phyloP scores from a whole-genome alignment of 2,113 vertebrate species.

The Gambusia holbrooki region DNA sequence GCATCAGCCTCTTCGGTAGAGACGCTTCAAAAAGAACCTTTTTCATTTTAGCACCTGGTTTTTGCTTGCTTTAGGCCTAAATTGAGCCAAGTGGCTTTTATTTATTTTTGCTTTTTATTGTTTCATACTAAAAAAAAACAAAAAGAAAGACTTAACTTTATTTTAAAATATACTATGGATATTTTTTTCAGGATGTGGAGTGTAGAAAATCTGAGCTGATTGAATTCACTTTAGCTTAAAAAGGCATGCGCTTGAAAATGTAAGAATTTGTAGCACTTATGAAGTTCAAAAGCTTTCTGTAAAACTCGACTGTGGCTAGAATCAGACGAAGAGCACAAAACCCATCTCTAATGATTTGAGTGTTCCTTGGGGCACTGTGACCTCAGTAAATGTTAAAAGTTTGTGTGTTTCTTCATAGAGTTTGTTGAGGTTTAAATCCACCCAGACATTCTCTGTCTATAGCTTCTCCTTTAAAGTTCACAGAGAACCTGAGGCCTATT shows the following conservation, averaged over 20 bases:
- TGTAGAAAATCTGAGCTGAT: background rate
- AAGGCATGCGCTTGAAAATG: background rate
- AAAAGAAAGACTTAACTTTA: background rate
- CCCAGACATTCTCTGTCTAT: no score
- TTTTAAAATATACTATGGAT: background rate
- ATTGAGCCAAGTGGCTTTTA: background rate
- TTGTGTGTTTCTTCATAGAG: background rate
- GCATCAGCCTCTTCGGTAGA: slow-evolving; percentile 27
- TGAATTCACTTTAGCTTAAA: background rate
- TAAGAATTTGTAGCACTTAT: background rate
- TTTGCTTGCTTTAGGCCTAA: background rate
- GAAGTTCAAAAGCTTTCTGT: background rate
- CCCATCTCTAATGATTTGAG: background rate
- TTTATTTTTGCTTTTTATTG: background rate
- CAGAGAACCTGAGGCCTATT: no score
- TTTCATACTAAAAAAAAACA: background rate
- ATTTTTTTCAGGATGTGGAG: background rate
- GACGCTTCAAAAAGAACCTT: background rate
- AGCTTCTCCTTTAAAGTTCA: no score
- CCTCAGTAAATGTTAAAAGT: background rate
- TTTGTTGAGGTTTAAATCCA: background rate
- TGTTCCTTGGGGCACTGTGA: background rate
- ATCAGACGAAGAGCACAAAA: background rate
- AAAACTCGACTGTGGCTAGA: background rate
- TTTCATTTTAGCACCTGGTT: slow-evolving; percentile 4